phyloP scores from a whole-genome alignment of 2,888 invertebrate genomes.

The Polydrusus cervinus region DNA sequence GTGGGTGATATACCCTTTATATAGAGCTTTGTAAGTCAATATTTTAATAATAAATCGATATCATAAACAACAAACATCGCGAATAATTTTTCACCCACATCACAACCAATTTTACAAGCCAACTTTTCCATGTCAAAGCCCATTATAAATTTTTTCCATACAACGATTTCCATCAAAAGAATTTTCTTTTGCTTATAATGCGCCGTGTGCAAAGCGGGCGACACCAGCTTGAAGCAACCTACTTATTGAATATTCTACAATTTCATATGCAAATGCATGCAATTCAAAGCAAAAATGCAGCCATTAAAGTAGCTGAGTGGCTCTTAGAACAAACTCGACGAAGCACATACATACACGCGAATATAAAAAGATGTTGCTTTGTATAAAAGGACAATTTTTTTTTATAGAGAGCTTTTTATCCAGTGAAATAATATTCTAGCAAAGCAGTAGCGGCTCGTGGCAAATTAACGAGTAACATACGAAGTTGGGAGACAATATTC shows the following conservation, averaged over 20 bases:
- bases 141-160: neutral
- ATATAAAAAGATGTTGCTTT: slow-evolving; percentile 17
- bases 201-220: neutral
- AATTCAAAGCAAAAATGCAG: slow-evolving; percentile 31
- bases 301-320: slow-evolving; percentile 26
- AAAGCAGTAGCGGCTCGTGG: too few species aligned
- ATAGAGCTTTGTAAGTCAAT: too few species aligned
- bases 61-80: too few species aligned
- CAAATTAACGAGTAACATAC: too few species aligned
- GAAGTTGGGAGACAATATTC: too few species aligned
- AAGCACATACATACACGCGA: slow-evolving; percentile 12
- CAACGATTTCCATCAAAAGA: slow-evolving; percentile 13
- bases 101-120: neutral
- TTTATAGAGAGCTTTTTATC: neutral
- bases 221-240: slow-evolving; percentile 25
- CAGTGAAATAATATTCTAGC: neutral
- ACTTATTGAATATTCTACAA: slow-evolving; percentile 30
- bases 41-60: too few species aligned
- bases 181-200: slow-evolving; percentile 16
- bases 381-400: slow-evolving; percentile 20
- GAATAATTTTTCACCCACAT: neutral
- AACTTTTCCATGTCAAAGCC: slow-evolving; percentile 7
- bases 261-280: slow-evolving; percentile 36
- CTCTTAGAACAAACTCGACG: slow-evolving; percentile 23
- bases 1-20: too few species aligned